phyloP scores from a whole-genome alignment of 1,140 invertebrate species.

The Ceratina australensis region DNA sequence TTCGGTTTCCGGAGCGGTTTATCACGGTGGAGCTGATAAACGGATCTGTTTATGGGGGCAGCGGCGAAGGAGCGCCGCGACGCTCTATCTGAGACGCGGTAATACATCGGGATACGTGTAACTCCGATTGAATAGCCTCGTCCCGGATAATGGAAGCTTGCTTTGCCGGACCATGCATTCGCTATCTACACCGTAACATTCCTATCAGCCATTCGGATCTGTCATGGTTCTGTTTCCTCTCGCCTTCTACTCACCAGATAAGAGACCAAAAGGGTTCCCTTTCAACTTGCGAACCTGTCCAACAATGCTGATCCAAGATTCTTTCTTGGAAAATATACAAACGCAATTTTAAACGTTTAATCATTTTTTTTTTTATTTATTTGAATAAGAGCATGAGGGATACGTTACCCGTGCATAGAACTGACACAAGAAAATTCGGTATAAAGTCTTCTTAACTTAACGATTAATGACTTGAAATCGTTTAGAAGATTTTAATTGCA shows the following conservation, averaged over 20 bases:
- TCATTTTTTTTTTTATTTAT: too few relatives aligned
- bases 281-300: neutral
- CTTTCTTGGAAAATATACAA: too few relatives aligned
- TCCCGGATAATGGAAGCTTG: slow-evolving; percentile 57
- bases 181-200: slow-evolving; percentile 46
- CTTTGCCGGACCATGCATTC: slow-evolving; percentile 53
- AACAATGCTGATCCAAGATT: too few relatives aligned
- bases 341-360: too few relatives aligned
- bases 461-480: too few relatives aligned
- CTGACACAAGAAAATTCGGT: too few relatives aligned
- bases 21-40: slow-evolving; percentile 52
- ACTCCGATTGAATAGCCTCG: slow-evolving; percentile 59
- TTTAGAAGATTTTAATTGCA: too few relatives aligned
- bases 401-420: too few relatives aligned
- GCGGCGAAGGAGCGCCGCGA: slow-evolving; percentile 28
- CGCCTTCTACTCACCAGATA: slow-evolving; percentile 15
- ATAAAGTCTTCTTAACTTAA: too few relatives aligned
- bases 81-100: slow-evolving; percentile 55
- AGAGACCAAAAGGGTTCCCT: slow-evolving; percentile 4
- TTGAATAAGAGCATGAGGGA: too few relatives aligned
- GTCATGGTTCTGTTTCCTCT: slow-evolving; percentile 43
- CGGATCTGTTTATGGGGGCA: slow-evolving; percentile 42
- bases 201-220: slow-evolving; percentile 55
- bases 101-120: slow-evolving; percentile 56
- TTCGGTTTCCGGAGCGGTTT: slow-evolving; percentile 24